Conservation (phyloP, 2,113 vertebrate genomes). For the Lipotes vexillifer region DNA sequence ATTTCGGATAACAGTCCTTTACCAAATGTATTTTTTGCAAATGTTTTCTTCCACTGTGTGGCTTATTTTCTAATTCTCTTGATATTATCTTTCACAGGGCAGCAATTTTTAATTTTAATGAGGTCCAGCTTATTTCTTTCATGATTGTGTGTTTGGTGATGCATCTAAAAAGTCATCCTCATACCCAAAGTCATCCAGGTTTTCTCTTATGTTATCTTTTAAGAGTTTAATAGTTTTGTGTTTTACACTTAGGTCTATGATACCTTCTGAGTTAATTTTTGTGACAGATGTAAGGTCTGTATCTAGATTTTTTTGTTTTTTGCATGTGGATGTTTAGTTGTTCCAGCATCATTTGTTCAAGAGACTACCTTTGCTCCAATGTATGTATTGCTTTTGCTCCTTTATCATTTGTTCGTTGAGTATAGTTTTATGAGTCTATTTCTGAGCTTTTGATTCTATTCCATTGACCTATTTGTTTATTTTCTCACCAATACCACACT, state of each 20-base stretch:
- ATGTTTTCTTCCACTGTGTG: background rate
- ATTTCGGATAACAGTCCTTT: background rate
- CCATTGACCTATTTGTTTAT: background rate
- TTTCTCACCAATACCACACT: background rate
- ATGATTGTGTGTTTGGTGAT: background rate
- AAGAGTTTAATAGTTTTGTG: background rate
- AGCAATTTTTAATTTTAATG: background rate
- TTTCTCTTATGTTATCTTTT: background rate
- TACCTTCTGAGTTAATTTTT: background rate
- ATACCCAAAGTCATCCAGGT: background rate
- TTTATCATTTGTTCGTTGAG: no score
- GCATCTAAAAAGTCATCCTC: background rate
- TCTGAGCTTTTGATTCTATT: background rate
- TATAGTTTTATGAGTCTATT: background rate
- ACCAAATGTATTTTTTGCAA: background rate
- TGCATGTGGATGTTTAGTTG: background rate
- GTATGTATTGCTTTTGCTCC: background rate
- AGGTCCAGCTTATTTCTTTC: background rate
- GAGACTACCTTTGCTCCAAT: background rate
- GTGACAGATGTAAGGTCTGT: background rate
- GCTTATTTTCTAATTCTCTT: background rate
- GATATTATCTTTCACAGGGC: background rate
- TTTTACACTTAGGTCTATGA: background rate
- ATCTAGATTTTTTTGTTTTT: background rate
- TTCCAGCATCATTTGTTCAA: background rate